Conservation (phyloP, 2,888 invertebrate species). For the Chloroclysta siterata region DNA sequence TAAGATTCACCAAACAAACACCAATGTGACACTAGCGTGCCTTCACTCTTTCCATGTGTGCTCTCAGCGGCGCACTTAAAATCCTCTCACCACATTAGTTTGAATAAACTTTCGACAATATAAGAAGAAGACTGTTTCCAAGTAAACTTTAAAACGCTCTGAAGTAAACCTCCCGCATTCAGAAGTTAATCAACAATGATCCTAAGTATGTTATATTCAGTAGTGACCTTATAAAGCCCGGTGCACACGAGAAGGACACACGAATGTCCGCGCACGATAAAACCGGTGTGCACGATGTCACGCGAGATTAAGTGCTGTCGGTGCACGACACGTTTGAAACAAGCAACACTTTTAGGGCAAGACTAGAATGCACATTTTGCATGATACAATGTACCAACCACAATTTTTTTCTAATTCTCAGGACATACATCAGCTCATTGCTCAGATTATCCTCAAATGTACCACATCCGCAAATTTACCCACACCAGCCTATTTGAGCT, state of each 20-base stretch:
- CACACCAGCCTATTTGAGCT: too few relatives aligned
- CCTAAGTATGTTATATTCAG: conserved; percentile 29
- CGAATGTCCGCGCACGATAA: conserved; percentile 27
- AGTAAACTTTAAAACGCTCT: conserved; percentile 8
- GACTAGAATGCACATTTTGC: conserved; percentile 8
- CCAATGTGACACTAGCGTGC: neutral
- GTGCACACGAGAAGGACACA: conserved; percentile 28
- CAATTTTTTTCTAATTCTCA: too few relatives aligned
- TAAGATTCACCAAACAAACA: neutral
- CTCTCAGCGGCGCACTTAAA: too few relatives aligned
- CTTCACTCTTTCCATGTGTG: neutral
- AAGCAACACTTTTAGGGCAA: conserved; percentile 9
- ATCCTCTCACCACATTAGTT: too few relatives aligned
- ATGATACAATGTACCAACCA: too few relatives aligned
- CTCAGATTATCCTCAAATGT: too few relatives aligned
- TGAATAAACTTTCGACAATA: too few relatives aligned
- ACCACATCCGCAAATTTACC: too few relatives aligned
- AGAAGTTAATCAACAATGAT: conserved; percentile 36
- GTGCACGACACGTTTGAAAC: conserved; percentile 16
- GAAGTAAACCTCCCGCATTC: conserved; percentile 16
- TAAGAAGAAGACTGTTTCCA: too few relatives aligned
- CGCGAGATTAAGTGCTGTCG: conserved; percentile 13
- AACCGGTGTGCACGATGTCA: conserved; percentile 18
- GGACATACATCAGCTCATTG: too few relatives aligned
- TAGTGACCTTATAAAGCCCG: conserved; percentile 21